Evolutionary conservation across 1,140 invertebrate genomes (phyloP), one percentile per base, ranked within the genome.

Genomic region (Zaprionus capensis): DNA sequence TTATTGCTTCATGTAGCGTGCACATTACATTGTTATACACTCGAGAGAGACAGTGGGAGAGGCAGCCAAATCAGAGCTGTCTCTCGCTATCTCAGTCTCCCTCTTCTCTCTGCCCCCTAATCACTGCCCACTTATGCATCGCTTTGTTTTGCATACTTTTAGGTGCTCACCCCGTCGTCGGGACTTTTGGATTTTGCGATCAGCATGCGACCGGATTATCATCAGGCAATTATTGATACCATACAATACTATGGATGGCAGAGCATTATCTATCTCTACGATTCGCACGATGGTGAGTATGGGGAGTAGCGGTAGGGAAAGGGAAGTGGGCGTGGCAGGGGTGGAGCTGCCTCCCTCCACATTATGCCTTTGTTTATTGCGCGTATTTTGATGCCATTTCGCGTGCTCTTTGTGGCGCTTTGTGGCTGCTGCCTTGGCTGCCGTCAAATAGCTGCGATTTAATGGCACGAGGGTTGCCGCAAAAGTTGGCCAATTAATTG

Each of bases 211-310:
- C 98, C 98, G 20, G 96, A 98, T 93, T 98, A 98, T 94, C 97
- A 98, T 93, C 95, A 96, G 81, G 98, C 98, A 53, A 96, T 99
- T 87, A 96, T 99, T 77, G 98, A 99, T 94, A 97, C 98, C 20
- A 97, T 99, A 75, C 94, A 96, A 71, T 96, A 97, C 93, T 99
- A 99, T 92, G 95, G 96, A 55, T 99, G 98, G 98, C 95, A 95
- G 75, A 96, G 96, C 91, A 97, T 99, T 82, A 97, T 98, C 91
- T 99, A 98, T 94, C 94, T 99, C 66, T 99, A 99, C 93, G 97
- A 98, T 93, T 98, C 97, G 4, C 97, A 98, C 90, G 66, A 69
- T 69, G 28, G 36, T 34, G 46, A 28, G 63, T 26, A 34, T 5
- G 12, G 15, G 17, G 0, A 12, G 2, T 2, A 12, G 41, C 14